Evolutionary conservation across 2,888 invertebrate species (phyloP), one percentile per base, ranked within the genome.

Genomic region (Gibbula magus): DNA sequence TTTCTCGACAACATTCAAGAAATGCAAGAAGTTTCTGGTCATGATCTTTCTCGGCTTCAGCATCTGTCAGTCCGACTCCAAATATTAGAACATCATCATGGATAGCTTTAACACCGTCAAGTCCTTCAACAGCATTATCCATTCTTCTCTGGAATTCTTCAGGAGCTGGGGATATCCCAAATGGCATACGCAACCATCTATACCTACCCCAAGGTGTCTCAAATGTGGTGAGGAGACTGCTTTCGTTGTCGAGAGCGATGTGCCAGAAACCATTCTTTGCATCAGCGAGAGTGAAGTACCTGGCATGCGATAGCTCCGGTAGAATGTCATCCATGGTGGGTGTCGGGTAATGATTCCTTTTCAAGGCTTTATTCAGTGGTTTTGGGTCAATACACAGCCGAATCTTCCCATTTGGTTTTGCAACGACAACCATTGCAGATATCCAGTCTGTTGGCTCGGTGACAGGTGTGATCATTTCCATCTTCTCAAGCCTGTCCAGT

Each of bases 151-250:
- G 83, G 54, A 86, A 87, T 13, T 82, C 67, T 79, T 87, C 86
- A 10, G 83, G 81, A 0, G 82, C 82, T n/a, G 79, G 79, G 0
- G 79, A 74, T 10, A 88, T 83, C 22, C 85, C 82, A 73, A 86
- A 86, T 25, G 84, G 85, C 78, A 86, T 78, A 32, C 81, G 53
- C 0, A 39, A 61, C 84, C 86, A 86, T n/a, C 84, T 25, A 53
- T 84, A 88, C 35, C 85, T 45, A 2, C 84, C 85, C 66, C 80
- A 86, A 1, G 84, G 83, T 10, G 85, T 86, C 29, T 78, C 78
- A 75, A 87, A 85, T 18, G 82, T 86, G 18, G 86, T 87, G 1
- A 84, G 74, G 10, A 51, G 51, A 39, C 80, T 80, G 22, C 76
- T 81, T 51, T 83, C 79, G 8, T 81, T 76, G 70, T 83, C 82